Evolutionary conservation across 1,140 invertebrate genomes (phyloP).

Genomic region (Drosophila cardini): DNA sequence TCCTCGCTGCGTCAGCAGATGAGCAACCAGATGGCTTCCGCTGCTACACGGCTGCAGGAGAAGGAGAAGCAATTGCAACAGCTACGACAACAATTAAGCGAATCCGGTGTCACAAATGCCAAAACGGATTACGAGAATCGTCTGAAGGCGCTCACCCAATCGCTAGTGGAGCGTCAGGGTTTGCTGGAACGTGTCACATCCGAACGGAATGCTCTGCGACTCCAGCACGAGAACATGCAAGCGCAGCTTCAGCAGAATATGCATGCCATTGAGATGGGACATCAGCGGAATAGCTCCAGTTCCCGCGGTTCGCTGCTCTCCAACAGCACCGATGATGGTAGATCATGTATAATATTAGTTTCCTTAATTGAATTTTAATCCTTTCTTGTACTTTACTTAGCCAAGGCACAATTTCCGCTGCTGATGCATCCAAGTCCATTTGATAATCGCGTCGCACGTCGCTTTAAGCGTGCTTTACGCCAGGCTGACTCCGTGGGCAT

Average conservation of each 20-base stretch:
- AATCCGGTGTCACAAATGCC: slow-evolving; percentile 45
- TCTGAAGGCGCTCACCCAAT: slow-evolving; percentile 90
- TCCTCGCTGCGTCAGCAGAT: slow-evolving; percentile 76
- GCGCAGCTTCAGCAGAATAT: slow-evolving; percentile 83
- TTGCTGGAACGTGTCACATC: slow-evolving; percentile 90
- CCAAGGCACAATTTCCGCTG: slow-evolving; percentile 89
- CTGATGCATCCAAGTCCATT: slow-evolving; percentile 91
- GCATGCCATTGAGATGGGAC: slow-evolving; percentile 57
- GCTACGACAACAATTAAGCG: slow-evolving; percentile 58
- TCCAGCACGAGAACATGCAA: slow-evolving; percentile 93
- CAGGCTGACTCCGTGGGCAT: slow-evolving; percentile 90
- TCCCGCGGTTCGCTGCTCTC: slow-evolving; percentile 85
- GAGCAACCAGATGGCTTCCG: slow-evolving; percentile 75
- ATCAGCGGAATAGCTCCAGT: slow-evolving; percentile 48
- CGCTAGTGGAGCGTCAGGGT: slow-evolving; percentile 92
- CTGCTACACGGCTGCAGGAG: slow-evolving; percentile 77
- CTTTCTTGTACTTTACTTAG: slow-evolving; percentile 28
- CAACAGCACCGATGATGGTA: slow-evolving; percentile 88
- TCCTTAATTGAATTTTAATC: neutral
- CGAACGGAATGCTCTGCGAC: slow-evolving; percentile 91
- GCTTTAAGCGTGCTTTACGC: slow-evolving; percentile 92
- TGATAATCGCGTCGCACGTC: slow-evolving; percentile 91
- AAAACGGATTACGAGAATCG: slow-evolving; percentile 88
- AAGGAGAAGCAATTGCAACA: slow-evolving; percentile 70
- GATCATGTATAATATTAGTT: neutral